These are phyloP conservation scores for Teinopalpus imperialis DNA, from an alignment of 2,888 invertebrate species.

Conservation along the genomic window DNA sequence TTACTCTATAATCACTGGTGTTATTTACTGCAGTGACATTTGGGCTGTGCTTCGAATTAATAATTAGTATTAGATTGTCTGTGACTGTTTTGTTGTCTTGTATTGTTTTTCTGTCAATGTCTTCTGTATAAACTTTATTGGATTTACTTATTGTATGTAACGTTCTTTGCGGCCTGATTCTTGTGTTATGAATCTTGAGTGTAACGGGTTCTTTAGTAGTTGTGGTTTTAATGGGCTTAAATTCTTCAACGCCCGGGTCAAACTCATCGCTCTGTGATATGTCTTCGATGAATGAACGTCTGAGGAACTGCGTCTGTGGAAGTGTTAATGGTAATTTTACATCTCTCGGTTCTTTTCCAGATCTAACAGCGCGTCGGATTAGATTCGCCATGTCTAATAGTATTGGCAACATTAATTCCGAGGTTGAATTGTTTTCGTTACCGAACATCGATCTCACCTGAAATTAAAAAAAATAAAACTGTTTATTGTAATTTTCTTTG, in stretches of 20 bases:
- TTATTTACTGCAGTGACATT: slow-evolving; percentile 25
- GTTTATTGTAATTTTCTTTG: no score
- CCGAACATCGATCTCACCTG: slow-evolving; percentile 84
- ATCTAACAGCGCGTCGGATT: slow-evolving; percentile 74
- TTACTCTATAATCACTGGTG: slow-evolving; percentile 16
- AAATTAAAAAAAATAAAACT: slow-evolving; percentile 43
- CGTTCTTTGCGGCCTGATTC: slow-evolving; percentile 47
- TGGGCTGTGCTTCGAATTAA: slow-evolving; percentile 33
- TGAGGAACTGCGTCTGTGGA: slow-evolving; percentile 56
- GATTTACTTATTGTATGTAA: slow-evolving; percentile 34
- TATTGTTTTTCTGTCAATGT: slow-evolving; percentile 27
- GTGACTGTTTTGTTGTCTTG: slow-evolving; percentile 36
- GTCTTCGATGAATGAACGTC: slow-evolving; percentile 63
- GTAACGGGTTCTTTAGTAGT: slow-evolving; percentile 37
- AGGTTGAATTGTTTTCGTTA: slow-evolving; percentile 75
- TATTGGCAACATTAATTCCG: slow-evolving; percentile 83
- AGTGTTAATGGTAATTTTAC: slow-evolving; percentile 41
- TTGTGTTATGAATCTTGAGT: slow-evolving; percentile 42
- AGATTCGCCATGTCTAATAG: slow-evolving; percentile 85
- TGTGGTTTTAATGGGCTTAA: slow-evolving; percentile 29
- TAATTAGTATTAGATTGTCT: slow-evolving; percentile 36
- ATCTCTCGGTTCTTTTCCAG: slow-evolving; percentile 61
- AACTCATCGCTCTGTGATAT: slow-evolving; percentile 46
- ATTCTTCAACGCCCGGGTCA: slow-evolving; percentile 46
- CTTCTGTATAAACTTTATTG: slow-evolving; percentile 10